phyloP scores from a whole-genome alignment of 2,888 invertebrate genomes.

The Ennomos quercinarius region DNA sequence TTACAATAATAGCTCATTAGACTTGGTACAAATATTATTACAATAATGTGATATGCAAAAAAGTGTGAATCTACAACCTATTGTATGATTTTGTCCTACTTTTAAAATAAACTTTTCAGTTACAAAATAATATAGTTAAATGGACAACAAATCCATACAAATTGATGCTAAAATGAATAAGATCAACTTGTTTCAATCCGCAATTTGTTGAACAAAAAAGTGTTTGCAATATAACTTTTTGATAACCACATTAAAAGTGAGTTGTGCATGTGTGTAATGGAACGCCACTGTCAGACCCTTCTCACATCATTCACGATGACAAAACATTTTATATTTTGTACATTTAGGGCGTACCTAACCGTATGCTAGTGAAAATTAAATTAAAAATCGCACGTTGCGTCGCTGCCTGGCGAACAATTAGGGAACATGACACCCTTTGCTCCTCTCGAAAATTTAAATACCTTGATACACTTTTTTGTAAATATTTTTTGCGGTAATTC shows the following conservation, averaged over 20 bases:
- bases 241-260: constrained; percentile 54
- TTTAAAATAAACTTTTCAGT: not conserved
- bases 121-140: not conserved
- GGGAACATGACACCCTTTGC: constrained; percentile 38
- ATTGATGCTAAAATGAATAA: constrained; percentile 6
- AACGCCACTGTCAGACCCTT: constrained; percentile 70
- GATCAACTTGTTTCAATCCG: constrained; percentile 11
- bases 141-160: not conserved
- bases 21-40: too few relatives aligned
- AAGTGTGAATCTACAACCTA: too few relatives aligned
- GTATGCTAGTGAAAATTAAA: constrained; percentile 24
- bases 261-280: constrained; percentile 56
- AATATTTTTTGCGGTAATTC: constrained; percentile 8
- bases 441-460: constrained; percentile 50
- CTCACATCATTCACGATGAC: constrained; percentile 62
- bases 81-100: too few relatives aligned
- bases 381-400: constrained; percentile 33
- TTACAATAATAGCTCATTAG: too few relatives aligned
- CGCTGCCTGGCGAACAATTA: constrained; percentile 33
- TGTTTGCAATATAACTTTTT: constrained; percentile 60
- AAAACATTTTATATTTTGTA: constrained; percentile 38
- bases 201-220: constrained; percentile 47
- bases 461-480: constrained; percentile 36
- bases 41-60: too few relatives aligned
- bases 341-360: constrained; percentile 12